Evolutionary conservation across 2,888 invertebrate genomes (phyloP).

Genomic region (Apamea epomidion): DNA sequence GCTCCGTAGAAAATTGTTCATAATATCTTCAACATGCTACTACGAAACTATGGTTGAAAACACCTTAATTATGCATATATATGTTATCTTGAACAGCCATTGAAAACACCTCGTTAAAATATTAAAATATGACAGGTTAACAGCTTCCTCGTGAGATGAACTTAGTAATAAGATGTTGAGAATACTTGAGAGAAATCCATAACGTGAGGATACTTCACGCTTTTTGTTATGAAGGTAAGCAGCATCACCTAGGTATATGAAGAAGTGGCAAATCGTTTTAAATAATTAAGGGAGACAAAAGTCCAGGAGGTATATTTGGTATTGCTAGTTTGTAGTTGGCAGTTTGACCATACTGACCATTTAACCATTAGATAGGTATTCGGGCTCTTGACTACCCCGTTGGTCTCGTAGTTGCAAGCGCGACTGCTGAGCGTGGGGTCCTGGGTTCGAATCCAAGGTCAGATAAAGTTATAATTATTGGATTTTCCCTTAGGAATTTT

Average conservation of each 20-base stretch:
- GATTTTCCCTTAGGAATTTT: too few relatives aligned
- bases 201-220: slow-evolving; percentile 36
- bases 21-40: not conserved
- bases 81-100: not conserved
- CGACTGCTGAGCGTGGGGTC: too few relatives aligned
- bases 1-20: slow-evolving; percentile 11
- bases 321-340: too few relatives aligned
- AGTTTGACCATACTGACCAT: too few relatives aligned
- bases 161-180: not conserved
- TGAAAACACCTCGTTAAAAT: slow-evolving; percentile 9
- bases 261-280: not conserved
- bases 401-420: too few relatives aligned
- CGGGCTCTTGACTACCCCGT: too few relatives aligned
- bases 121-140: slow-evolving; percentile 42
- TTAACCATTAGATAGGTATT: too few relatives aligned
- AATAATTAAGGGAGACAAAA: too few relatives aligned
- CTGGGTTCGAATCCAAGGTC: too few relatives aligned
- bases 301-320: too few relatives aligned
- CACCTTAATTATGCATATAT: not conserved
- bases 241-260: too few relatives aligned
- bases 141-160: slow-evolving; percentile 22
- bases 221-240: not conserved
- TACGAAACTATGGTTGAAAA: not conserved
- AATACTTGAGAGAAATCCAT: not conserved
- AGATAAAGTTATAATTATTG: too few relatives aligned